Conservation (phyloP, 2,888 invertebrate species). For the Lochmaea capreae region DNA sequence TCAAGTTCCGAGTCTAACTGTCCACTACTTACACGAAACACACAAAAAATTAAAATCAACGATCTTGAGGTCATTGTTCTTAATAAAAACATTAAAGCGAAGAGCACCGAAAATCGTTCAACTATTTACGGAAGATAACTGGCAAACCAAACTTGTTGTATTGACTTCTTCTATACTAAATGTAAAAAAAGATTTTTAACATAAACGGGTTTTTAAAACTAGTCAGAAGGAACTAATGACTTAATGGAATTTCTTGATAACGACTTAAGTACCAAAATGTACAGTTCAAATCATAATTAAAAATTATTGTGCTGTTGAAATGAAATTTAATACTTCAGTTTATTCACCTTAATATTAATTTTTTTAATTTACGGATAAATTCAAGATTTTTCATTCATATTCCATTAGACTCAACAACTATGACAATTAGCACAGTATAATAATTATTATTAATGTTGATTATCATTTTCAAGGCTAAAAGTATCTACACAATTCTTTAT, state of each 20-base stretch:
- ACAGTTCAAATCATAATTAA: background rate
- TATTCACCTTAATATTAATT: no score
- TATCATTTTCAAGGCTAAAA: no score
- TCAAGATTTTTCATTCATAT: no score
- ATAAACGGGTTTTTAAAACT: conserved; percentile 11
- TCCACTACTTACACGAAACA: background rate
- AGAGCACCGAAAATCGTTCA: background rate
- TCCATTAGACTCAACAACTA: no score
- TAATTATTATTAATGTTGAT: no score
- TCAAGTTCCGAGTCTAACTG: conserved; percentile 8
- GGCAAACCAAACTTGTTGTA: background rate
- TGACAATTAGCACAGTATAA: no score
- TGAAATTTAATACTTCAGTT: no score
- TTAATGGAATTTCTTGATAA: background rate
- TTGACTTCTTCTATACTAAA: conserved; percentile 1
- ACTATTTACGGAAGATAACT: background rate
- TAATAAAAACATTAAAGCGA: background rate
- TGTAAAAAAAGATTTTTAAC: background rate
- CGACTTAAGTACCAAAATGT: background rate
- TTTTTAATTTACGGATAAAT: no score
- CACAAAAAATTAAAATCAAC: background rate
- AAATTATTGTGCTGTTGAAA: no score
- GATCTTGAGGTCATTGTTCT: background rate
- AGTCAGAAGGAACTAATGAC: conserved; percentile 1
- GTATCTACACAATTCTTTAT: no score